Evolutionary conservation across 2,113 vertebrate species (phyloP).

Genomic region (Aspidoscelis tigris): DNA sequence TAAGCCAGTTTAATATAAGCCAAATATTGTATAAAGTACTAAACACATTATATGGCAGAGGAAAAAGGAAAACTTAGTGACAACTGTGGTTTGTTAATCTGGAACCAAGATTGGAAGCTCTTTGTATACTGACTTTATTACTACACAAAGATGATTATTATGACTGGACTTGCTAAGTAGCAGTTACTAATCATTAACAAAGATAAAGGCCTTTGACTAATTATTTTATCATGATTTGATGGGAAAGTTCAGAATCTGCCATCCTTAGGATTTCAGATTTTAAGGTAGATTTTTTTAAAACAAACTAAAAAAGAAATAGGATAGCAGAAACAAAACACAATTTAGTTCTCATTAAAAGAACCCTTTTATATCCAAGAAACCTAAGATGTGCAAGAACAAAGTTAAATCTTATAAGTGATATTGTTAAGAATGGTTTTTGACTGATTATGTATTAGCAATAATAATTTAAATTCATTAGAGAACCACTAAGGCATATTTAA

Average conservation of each 20-base stretch:
- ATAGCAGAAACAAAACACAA: conserved; percentile 31
- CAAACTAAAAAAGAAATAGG: conserved; percentile 32
- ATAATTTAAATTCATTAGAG: not conserved
- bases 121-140: not conserved
- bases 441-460: not conserved
- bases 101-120: not conserved
- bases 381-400: conserved; percentile 30
- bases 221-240: not conserved
- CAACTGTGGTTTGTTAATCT: not conserved
- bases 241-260: conserved; percentile 15
- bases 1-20: not conserved
- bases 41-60: not conserved
- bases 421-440: not conserved
- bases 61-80: not conserved
- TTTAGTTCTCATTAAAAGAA: not conserved
- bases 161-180: conserved; percentile 22
- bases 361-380: conserved; percentile 4
- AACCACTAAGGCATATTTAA: conserved; percentile 15
- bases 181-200: conserved; percentile 26
- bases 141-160: conserved; percentile 32
- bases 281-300: conserved; percentile 20
- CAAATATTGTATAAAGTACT: not conserved
- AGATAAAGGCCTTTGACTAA: not conserved
- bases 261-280: not conserved
- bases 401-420: not conserved